Base-by-base conservation (phyloP, 2,888 invertebrate genomes). In the Parnassius apollo region DNA sequence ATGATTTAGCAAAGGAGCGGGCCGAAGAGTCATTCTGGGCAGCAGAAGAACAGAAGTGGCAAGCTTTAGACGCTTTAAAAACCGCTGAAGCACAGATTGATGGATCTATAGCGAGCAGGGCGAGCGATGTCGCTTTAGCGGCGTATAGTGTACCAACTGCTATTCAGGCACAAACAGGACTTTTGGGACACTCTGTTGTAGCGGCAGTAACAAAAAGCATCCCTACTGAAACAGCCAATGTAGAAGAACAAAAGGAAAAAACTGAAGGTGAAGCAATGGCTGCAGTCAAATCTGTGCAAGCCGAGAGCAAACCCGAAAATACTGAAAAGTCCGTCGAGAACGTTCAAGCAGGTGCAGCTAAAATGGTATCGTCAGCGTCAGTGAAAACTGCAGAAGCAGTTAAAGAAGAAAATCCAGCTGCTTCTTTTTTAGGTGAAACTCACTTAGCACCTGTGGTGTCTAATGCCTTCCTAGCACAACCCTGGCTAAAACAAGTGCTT, bases 71-170 rank as follows among this genome's bases (percentile, higher is more conserved):
- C 35, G 35, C 35, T 35, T 7, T 35, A 7, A 35, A 35, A 35
- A 35, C 35, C 35, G 35, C 35, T 35, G 35, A 35, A 35, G 90
- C 91, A 11, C 78, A 83, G 48, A 59, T 84, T 1, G 86, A 88
- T 9, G 90, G 85, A 0, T 75, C 77, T 4, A 65, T 82, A 0
- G 87, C 89, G 0, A 82, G 72, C 68, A 76, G 75, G 7, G 78
- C 84, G 4, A 35, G 35, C 7, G 35, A 35, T 35, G 35, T 35
- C 7, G 35, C 35, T 35, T 35, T 35, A 35, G 35, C 35, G 7
- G 35, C 35, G 1, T 35, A 35, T 7, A 7, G 35, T 35, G 35
- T 35, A 35, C 35, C 35, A 35, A 35, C 7, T 35, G 35, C 7
- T 35, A 35, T 35, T 35, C 35, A 35, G 7, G 35, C 35, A 35